phyloP scores from a whole-genome alignment of 2,797 vertebrate species.

The Mus minutoides region DNA sequence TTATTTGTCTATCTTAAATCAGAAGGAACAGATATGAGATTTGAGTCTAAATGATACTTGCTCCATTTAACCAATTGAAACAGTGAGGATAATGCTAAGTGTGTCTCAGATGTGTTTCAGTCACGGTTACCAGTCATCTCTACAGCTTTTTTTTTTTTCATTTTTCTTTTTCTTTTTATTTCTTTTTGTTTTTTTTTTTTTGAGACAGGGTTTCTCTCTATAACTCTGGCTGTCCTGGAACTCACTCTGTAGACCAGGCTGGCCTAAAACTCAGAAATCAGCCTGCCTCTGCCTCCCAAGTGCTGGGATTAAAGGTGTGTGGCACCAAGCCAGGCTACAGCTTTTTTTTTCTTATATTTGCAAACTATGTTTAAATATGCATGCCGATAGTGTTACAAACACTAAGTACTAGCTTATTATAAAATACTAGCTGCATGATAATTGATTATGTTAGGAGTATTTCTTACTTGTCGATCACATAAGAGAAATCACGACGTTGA shows the following conservation, averaged over 20 bases:
- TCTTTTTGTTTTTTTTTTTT: too few relatives aligned
- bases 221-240: too few relatives aligned
- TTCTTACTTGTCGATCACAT: conserved; percentile 78
- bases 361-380: neutral
- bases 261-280: too few relatives aligned
- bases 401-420: neutral
- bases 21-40: neutral
- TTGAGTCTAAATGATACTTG: neutral
- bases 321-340: too few relatives aligned
- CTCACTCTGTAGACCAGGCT: too few relatives aligned
- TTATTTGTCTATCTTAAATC: neutral
- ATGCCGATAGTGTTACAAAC: neutral
- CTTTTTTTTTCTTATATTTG: neutral
- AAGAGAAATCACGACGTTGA: conserved; percentile 46
- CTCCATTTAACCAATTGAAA: neutral
- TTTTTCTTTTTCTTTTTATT: too few relatives aligned
- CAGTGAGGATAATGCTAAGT: neutral
- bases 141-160: neutral
- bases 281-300: too few relatives aligned
- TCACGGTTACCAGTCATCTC: neutral
- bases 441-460: conserved; percentile 38
- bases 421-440: neutral
- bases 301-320: too few relatives aligned
- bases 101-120: neutral
- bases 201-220: too few relatives aligned